Percentiles rank a stretch among this genome's conserved stretches.
Evolutionary conservation across 2,888 invertebrate species (phyloP).

Genomic region (Peribatodes rhomboidaria): DNA sequence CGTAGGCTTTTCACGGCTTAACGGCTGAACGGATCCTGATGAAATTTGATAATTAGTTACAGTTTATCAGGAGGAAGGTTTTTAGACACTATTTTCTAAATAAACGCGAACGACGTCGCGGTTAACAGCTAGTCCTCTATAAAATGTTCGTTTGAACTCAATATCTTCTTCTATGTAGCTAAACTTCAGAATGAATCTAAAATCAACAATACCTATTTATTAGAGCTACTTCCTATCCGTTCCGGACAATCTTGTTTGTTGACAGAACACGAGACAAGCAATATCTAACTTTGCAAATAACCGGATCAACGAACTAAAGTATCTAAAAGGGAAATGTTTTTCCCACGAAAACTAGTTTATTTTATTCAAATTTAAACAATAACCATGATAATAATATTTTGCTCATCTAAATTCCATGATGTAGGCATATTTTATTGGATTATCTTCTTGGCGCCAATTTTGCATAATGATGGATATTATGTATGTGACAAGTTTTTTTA

Average conservation of each 20-base stretch:
- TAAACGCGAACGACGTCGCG: too few relatives aligned
- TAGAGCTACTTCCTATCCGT: constrained; percentile 2
- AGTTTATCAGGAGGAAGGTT: too few relatives aligned
- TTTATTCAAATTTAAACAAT: constrained; percentile 19
- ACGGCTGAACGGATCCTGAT: too few relatives aligned
- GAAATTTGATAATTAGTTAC: too few relatives aligned
- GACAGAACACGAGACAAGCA: constrained; percentile 62
- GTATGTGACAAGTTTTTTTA: too few relatives aligned
- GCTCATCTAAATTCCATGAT: background rate
- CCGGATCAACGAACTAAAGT: constrained; percentile 47
- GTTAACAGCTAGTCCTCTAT: too few relatives aligned
- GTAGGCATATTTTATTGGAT: background rate
- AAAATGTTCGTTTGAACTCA: too few relatives aligned
- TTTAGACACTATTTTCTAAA: too few relatives aligned
- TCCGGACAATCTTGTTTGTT: constrained; percentile 59
- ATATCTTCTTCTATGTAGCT: too few relatives aligned
- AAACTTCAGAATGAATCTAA: background rate
- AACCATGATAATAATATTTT: constrained; percentile 1
- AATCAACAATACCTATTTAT: background rate
- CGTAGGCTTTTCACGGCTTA: too few relatives aligned
- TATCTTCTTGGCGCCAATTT: background rate
- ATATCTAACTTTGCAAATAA: constrained; percentile 61
- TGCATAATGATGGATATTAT: background rate
- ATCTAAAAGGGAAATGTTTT: constrained; percentile 29
- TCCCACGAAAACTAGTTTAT: constrained; percentile 11